These are phyloP conservation scores for Copidosoma floridanum DNA, from an alignment of 1,140 invertebrate species.

Conservation along the genomic window DNA sequence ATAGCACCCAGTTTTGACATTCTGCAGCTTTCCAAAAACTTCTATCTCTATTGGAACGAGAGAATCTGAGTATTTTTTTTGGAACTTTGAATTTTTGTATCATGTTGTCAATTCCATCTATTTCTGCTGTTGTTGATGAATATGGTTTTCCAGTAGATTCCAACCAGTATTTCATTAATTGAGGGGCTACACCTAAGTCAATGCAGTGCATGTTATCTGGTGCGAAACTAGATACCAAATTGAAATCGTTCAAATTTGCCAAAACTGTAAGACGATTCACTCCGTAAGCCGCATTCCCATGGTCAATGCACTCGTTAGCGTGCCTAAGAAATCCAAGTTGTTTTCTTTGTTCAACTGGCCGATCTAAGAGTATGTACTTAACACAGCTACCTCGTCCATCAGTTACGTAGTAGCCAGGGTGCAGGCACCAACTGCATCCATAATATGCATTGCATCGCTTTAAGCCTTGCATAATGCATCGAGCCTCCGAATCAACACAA, in stretches of 20 bases:
- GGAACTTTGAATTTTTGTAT: slow-evolving; percentile 16
- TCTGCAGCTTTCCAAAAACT: slow-evolving; percentile 22
- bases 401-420: slow-evolving; percentile 8
- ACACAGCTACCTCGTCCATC: background rate
- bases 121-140: background rate
- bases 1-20: slow-evolving; percentile 25
- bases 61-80: slow-evolving; percentile 18
- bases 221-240: background rate
- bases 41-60: background rate
- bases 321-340: no score
- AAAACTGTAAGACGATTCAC: background rate
- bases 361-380: no score
- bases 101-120: background rate
- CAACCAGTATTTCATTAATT: slow-evolving; percentile 28
- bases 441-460: slow-evolving; percentile 19
- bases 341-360: no score
- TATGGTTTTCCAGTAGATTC: background rate
- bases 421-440: slow-evolving; percentile 25
- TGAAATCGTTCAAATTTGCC: background rate
- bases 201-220: slow-evolving; percentile 29
- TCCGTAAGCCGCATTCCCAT: background rate
- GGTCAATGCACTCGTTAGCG: background rate
- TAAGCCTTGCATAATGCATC: slow-evolving; percentile 16
- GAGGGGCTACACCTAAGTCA: slow-evolving; percentile 16
- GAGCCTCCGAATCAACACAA: slow-evolving; percentile 22